Base-by-base conservation (phyloP, 2,888 invertebrate species). In the Troides aeacus region DNA sequence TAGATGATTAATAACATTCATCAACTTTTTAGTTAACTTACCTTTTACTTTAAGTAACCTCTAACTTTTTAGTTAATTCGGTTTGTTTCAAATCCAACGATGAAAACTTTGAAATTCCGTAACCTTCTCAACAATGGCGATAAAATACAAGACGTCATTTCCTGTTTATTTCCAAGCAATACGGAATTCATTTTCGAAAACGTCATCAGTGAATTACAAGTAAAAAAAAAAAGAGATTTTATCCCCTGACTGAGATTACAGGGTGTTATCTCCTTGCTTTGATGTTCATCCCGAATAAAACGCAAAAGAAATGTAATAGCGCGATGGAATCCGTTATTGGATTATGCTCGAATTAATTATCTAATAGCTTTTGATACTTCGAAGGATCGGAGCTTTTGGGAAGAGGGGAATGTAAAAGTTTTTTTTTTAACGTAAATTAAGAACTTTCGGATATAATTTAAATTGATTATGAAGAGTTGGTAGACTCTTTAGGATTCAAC, bases 261-360 rank as follows among this genome's bases (percentile, higher is more conserved):
- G n/a, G 18, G 57, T 21, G 53, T 53, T 53, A 63, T 63, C 30
- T 63, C 18, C 23, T 63, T 53, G 30, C 53, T 36, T 63, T 53
- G 63, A 63, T 50, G 18, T n/a, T 63, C 18, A 50, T 63, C 6
- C 53, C 24, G 50, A 30, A 59, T 59, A 63, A 63, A 15, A 62
- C 21, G 46, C 17, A 63, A 63, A 53, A 63, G 18, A 24, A 53
- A 63, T 12, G 50, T 53, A 63, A 53, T 53, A 53, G 23, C 23
- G 24, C 63, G 17, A 24, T 53, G 63, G 53, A 24, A 50, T 63
- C 46, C 53, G 30, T 30, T 63, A 63, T 63, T 24, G 53, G 63
- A 63, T 53, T 63, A 63, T 24, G 53, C n/a, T 10, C n/a, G 63
- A 63, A 63, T 53, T 63, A 63, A 63, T 63, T 63, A 63, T 63